Percentiles rank a stretch among this genome's conserved stretches.
Conservation (phyloP, 2,797 vertebrate genomes). For the Scleropages formosus region DNA sequence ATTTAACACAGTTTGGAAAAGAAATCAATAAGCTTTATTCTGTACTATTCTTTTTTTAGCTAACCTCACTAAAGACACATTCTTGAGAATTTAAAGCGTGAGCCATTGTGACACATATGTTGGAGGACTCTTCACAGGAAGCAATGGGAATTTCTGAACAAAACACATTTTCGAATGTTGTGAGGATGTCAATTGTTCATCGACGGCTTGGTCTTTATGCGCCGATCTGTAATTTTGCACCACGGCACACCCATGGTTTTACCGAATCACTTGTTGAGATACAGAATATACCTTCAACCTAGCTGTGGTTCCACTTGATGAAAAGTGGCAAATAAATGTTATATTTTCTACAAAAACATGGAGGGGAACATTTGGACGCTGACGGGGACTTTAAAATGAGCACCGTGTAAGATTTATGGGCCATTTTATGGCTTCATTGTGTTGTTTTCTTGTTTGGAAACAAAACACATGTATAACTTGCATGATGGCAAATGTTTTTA, state of each 20-base stretch:
- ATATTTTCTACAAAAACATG: constrained; percentile 2
- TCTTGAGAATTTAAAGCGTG: too few relatives aligned
- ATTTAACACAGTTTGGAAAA: too few relatives aligned
- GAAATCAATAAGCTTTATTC: too few relatives aligned
- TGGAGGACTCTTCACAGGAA: neutral
- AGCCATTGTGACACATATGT: neutral
- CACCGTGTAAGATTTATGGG: constrained; percentile 24
- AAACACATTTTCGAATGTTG: neutral
- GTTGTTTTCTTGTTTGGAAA: constrained; percentile 24
- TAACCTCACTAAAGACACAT: too few relatives aligned
- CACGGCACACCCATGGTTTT: neutral
- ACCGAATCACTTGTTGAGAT: neutral
- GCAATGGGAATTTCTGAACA: neutral
- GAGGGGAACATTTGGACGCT: constrained; percentile 22
- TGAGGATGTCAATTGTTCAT: too few relatives aligned
- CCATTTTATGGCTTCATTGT: constrained; percentile 24
- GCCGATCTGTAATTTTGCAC: neutral
- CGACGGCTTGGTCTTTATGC: too few relatives aligned
- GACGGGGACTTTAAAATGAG: constrained; percentile 24
- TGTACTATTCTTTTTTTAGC: too few relatives aligned
- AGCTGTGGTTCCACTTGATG: constrained; percentile 15
- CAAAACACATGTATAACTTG: constrained; percentile 27
- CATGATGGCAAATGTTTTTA: constrained; percentile 25
- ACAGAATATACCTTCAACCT: neutral
- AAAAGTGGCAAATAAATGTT: constrained; percentile 26